Evolutionary conservation across 2,797 vertebrate genomes (phyloP), one percentile per base, ranked within the genome.

Genomic region (Orientallactaga sibirica): DNA sequence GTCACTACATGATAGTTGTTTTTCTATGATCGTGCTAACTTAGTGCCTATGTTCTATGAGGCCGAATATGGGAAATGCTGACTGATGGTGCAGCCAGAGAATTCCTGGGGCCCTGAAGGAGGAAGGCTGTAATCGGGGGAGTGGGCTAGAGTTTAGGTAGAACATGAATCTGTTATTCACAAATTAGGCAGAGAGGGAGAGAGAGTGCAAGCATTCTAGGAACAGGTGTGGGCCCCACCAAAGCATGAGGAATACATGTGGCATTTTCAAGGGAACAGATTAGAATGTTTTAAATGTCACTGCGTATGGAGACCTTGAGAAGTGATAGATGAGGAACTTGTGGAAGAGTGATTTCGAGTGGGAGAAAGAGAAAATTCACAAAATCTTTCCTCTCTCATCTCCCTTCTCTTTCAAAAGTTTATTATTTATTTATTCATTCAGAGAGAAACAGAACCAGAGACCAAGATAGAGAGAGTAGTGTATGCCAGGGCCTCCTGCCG

Each of bases 231-330:
- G 22, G 43, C 43, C 74, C 18, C 1, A n/a, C 61, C 68, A 70
- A 92, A 22, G 90, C 41, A 29, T 66, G 43, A 75, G 58, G 76
- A 86, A 85, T 58, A 25, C 48, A 5, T 29, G n/a, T 75, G 75
- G 29, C 33, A 66, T 87, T 86, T 92, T 85, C n/a, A 62, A 87
- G 48, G 86, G 24, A 22, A 86, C 83, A 85, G 68, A 76, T 48
- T 58, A 86, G 74, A 88, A 87, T 73, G 52, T 85, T 93, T 93
- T 88, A 74, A 43, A 74, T 88, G 79, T 62, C 68, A 33, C n/a
- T 68, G 11, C 5, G 9, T 27, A 8, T 74, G 20, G 77, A 81
- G 76, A 83, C 61, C 33, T 90, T 52, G 64, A 94, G 24, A 7
- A 94, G 41, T 25, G 67, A 19, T 16, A 20, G 2, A 74, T 6